Conservation (phyloP, 2,797 vertebrate genomes). For the Halcyon chelicuti region DNA sequence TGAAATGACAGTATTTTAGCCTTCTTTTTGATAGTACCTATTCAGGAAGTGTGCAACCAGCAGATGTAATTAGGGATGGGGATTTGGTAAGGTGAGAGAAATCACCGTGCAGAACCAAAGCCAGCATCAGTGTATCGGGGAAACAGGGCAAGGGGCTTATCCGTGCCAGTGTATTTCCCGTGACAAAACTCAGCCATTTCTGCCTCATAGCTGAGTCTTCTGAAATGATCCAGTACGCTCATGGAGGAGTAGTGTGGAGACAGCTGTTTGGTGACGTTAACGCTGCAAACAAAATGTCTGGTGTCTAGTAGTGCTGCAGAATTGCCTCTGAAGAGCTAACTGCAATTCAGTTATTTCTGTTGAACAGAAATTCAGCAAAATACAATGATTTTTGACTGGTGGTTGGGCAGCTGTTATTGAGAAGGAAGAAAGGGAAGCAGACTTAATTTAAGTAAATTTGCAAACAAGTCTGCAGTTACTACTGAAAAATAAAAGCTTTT, state of each 20-base stretch:
- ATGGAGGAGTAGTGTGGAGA: conserved; percentile 33
- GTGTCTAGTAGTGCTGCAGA: conserved; percentile 57
- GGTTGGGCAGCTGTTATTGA: conserved; percentile 39
- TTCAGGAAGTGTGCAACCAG: neutral
- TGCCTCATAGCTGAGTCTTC: neutral
- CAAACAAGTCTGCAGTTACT: conserved; percentile 30
- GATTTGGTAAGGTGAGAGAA: neutral
- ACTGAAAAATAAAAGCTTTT: conserved; percentile 36
- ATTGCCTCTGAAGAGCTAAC: conserved; percentile 49
- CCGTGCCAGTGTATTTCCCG: neutral
- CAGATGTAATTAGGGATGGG: neutral
- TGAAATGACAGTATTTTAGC: neutral
- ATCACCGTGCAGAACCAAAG: neutral
- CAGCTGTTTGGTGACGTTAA: conserved; percentile 61
- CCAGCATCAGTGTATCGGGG: neutral
- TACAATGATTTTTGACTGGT: conserved; percentile 46
- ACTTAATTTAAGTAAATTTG: conserved; percentile 46
- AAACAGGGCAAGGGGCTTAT: neutral
- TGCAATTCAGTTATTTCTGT: conserved; percentile 69
- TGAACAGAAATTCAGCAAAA: conserved; percentile 48
- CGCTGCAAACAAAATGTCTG: conserved; percentile 74
- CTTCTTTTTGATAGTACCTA: neutral
- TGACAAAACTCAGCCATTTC: neutral
- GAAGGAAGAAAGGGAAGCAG: conserved; percentile 17
- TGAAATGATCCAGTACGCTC: conserved; percentile 25